Evolutionary conservation across 2,113 vertebrate species (phyloP).

Genomic region (Bungarus multicinctus): DNA sequence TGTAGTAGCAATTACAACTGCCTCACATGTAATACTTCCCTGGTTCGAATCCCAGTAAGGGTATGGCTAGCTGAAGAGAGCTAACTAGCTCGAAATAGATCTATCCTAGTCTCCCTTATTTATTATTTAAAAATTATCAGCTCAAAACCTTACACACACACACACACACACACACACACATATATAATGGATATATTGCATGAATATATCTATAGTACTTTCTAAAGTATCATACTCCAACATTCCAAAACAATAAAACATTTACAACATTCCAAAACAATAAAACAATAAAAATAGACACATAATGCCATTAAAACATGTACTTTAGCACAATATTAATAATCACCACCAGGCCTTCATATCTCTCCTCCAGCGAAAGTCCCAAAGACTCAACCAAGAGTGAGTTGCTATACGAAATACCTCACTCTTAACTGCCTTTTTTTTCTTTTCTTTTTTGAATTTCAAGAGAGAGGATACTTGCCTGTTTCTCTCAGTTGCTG

Average conservation of each 20-base stretch:
- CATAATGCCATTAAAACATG: not conserved
- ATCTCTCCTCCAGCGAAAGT: not conserved
- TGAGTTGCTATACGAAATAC: not conserved
- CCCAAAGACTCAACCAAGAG: not conserved
- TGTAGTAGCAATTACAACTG: too few species aligned
- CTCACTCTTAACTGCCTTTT: not conserved
- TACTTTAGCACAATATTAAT: not conserved
- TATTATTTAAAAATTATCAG: too few species aligned
- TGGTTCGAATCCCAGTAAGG: too few species aligned
- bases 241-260: not conserved
- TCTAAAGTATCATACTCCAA: not conserved
- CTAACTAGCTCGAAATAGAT: too few species aligned
- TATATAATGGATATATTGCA: too few species aligned
- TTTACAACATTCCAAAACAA: not conserved
- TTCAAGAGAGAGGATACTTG: not conserved
- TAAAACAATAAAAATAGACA: not conserved
- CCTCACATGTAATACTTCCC: too few species aligned
- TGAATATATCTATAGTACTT: too few species aligned
- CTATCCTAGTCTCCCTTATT: too few species aligned
- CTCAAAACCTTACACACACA: too few species aligned
- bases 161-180: too few species aligned
- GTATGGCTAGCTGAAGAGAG: too few species aligned
- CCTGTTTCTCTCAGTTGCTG: not conserved
- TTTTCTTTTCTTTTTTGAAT: not conserved
- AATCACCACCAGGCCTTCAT: not conserved